Conservation (phyloP, 2,113 vertebrate genomes). For the Scalopus aquaticus region DNA sequence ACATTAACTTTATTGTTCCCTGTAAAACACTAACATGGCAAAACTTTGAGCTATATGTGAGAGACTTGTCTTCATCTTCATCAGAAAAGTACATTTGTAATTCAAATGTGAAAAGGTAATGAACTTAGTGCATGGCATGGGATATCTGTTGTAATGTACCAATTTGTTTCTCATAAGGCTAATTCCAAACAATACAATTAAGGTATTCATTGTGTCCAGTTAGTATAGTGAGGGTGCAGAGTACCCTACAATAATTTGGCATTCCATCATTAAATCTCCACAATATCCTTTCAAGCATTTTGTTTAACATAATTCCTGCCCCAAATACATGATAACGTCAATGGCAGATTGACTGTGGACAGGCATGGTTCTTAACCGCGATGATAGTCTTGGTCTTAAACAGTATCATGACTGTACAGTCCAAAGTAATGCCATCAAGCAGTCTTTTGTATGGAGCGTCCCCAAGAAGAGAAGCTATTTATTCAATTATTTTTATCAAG, state of each 20-base stretch:
- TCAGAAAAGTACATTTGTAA: conserved; percentile 85
- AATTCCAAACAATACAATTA: conserved; percentile 83
- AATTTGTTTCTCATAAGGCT: conserved; percentile 79
- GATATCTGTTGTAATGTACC: conserved; percentile 81
- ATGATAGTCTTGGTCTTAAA: background rate
- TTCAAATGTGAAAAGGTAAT: conserved; percentile 87
- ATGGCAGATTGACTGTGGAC: background rate
- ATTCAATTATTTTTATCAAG: background rate
- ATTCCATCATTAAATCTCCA: conserved; percentile 55
- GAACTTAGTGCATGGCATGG: conserved; percentile 82
- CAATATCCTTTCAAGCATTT: conserved; percentile 31
- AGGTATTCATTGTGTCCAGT: conserved; percentile 84
- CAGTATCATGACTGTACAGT: background rate
- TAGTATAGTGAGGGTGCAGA: conserved; percentile 74
- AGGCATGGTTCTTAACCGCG: background rate
- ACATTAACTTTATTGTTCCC: conserved; percentile 81
- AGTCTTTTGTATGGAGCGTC: background rate
- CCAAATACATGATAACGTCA: conserved; percentile 10
- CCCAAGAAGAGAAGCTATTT: background rate
- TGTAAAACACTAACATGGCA: conserved; percentile 82
- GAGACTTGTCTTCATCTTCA: conserved; percentile 78
- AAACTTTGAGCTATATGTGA: conserved; percentile 82
- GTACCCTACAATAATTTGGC: conserved; percentile 70
- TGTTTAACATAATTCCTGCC: background rate
- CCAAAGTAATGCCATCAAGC: background rate